Percentiles rank a stretch among this genome's conserved stretches.
These are phyloP conservation scores for Macropis europaea DNA, from an alignment of 2,888 invertebrate species.

Conservation along the genomic window DNA sequence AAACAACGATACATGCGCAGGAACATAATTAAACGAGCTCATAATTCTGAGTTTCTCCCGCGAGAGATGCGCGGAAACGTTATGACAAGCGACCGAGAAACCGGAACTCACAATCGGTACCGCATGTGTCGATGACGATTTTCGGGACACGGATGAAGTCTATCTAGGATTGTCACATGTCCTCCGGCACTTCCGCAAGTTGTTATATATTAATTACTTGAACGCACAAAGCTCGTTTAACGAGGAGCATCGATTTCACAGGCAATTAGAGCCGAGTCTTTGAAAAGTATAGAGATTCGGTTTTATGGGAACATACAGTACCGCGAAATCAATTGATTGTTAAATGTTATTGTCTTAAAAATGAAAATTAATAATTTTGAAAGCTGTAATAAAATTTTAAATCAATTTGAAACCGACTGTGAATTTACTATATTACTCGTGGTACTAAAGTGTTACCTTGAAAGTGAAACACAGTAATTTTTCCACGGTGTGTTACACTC, in stretches of 20 bases:
- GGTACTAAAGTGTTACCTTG: too few species aligned
- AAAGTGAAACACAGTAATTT: too few species aligned
- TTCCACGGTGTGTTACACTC: too few species aligned
- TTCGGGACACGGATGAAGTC: not conserved
- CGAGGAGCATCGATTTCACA: not conserved
- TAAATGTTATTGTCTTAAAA: too few species aligned
- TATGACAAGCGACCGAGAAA: slow-evolving; percentile 5
- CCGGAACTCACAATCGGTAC: not conserved
- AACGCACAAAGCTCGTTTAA: not conserved
- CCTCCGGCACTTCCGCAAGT: not conserved
- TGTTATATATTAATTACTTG: not conserved
- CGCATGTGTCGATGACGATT: not conserved
- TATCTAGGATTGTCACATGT: not conserved
- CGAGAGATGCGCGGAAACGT: slow-evolving; percentile 1
- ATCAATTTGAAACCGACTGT: too few species aligned
- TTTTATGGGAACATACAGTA: too few species aligned
- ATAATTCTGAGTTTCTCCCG: slow-evolving; percentile 13
- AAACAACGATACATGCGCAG: slow-evolving; percentile 6
- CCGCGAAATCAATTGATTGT: too few species aligned
- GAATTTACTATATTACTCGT: too few species aligned
- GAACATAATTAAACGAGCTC: slow-evolving; percentile 17
- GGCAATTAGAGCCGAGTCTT: too few species aligned
- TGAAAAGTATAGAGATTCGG: too few species aligned
- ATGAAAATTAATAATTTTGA: too few species aligned
- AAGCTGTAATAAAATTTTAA: too few species aligned